Evolutionary conservation across 2,888 invertebrate species (phyloP).

Genomic region (Oxystoma pomonae): DNA sequence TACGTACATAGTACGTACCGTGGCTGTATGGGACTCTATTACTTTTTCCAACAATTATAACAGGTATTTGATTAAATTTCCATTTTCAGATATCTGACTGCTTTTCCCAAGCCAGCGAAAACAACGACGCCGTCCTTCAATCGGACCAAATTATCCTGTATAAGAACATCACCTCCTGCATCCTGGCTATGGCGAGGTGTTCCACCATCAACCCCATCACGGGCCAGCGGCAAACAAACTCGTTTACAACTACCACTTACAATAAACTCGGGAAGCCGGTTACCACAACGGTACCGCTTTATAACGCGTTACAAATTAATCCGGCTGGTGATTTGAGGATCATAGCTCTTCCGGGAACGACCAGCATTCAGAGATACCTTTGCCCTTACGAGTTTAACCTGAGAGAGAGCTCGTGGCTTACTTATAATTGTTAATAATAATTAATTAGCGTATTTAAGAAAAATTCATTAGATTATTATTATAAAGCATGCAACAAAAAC

Average conservation of each 20-base stretch:
- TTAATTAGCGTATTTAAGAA: too few relatives aligned
- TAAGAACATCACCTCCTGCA: constrained; percentile 62
- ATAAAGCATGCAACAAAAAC: too few relatives aligned
- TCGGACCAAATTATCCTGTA: constrained; percentile 54
- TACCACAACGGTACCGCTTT: constrained; percentile 42
- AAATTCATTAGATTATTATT: too few relatives aligned
- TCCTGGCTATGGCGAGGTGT: constrained; percentile 61
- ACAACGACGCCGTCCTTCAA: constrained; percentile 50
- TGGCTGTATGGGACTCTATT: too few relatives aligned
- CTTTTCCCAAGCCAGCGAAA: constrained; percentile 52
- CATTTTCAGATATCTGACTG: constrained; percentile 51
- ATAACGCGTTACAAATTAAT: constrained; percentile 57
- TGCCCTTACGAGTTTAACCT: constrained; percentile 53
- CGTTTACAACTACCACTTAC: constrained; percentile 36
- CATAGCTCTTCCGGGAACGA: constrained; percentile 52
- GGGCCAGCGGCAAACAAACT: constrained; percentile 57
- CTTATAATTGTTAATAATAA: constrained; percentile 33
- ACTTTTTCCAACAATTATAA: too few relatives aligned
- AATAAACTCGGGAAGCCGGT: constrained; percentile 32
- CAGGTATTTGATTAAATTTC: background rate
- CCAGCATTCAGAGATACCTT: constrained; percentile 53
- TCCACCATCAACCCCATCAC: constrained; percentile 61
- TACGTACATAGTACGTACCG: too few relatives aligned
- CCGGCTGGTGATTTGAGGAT: constrained; percentile 54
- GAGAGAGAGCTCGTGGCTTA: constrained; percentile 46